Conservation (phyloP, 2,113 vertebrate genomes). For the Tricholaema leucomelas region DNA sequence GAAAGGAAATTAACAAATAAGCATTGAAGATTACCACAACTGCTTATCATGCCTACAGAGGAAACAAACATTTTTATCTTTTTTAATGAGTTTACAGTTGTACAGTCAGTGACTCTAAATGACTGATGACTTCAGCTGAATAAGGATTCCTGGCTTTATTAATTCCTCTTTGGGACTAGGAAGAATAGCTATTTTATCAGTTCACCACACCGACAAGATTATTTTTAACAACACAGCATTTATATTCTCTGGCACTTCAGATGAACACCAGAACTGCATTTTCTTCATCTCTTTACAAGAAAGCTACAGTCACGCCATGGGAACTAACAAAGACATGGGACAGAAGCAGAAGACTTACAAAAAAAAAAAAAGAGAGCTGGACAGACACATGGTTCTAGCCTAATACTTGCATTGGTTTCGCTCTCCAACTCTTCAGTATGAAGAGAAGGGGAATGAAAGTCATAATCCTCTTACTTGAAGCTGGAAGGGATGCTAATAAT, state of each 20-base stretch:
- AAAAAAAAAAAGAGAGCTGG: background rate
- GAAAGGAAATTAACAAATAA: background rate
- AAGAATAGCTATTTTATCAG: conserved; percentile 16
- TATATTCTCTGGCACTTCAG: background rate
- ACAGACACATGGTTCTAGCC: fast-evolving
- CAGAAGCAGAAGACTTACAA: background rate
- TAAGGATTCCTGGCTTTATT: background rate
- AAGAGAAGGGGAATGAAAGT: background rate
- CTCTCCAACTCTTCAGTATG: background rate
- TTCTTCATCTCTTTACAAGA: background rate
- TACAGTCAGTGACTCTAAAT: background rate
- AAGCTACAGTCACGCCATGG: fast-evolving
- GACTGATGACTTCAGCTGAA: background rate
- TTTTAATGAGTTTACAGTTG: background rate
- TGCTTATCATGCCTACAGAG: background rate
- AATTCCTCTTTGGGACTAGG: background rate
- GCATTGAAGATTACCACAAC: background rate
- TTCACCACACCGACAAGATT: background rate
- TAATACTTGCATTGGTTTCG: background rate
- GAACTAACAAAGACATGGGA: background rate
- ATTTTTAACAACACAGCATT: background rate
- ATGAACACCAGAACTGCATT: background rate
- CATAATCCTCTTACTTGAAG: background rate
- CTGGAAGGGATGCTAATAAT: background rate
- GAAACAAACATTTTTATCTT: background rate